phyloP scores from a whole-genome alignment of 2,797 vertebrate genomes.

The Parambassis ranga region DNA sequence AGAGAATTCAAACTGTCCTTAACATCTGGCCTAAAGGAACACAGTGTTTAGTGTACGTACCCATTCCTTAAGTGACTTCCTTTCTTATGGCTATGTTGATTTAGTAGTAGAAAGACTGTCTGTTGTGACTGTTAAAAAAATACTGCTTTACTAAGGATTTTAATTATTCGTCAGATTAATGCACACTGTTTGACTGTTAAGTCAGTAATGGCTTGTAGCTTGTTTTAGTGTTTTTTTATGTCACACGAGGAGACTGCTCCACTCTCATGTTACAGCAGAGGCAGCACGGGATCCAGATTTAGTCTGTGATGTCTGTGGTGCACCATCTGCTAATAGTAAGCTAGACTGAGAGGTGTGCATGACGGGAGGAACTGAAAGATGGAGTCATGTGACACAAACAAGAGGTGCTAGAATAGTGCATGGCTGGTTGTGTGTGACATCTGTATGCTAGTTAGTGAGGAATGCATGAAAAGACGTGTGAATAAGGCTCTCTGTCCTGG shows the following conservation, averaged over 20 bases:
- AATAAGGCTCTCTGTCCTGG: constrained; percentile 56
- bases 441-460: constrained; percentile 49
- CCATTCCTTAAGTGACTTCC: neutral
- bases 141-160: neutral
- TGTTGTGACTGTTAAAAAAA: too few relatives aligned
- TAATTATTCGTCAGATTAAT: neutral
- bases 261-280: constrained; percentile 51
- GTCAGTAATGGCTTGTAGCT: neutral
- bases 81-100: neutral
- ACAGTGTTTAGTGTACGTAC: neutral
- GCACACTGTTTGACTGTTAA: neutral
- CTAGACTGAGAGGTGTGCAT: neutral
- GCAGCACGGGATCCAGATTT: constrained; percentile 44
- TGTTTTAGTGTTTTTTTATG: constrained; percentile 13
- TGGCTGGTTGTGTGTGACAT: constrained; percentile 32
- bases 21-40: neutral
- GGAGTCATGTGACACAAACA: neutral
- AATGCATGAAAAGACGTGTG: constrained; percentile 45
- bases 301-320: constrained; percentile 34
- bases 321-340: constrained; percentile 9
- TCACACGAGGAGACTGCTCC: constrained; percentile 16
- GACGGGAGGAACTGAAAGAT: constrained; percentile 1
- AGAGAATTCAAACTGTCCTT: constrained; percentile 32
- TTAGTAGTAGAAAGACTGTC: too few relatives aligned
- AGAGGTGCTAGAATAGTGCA: neutral